Percentiles rank a stretch among this genome's conserved stretches.
Conservation (phyloP, 2,888 invertebrate species). For the Terebella lapidaria region DNA sequence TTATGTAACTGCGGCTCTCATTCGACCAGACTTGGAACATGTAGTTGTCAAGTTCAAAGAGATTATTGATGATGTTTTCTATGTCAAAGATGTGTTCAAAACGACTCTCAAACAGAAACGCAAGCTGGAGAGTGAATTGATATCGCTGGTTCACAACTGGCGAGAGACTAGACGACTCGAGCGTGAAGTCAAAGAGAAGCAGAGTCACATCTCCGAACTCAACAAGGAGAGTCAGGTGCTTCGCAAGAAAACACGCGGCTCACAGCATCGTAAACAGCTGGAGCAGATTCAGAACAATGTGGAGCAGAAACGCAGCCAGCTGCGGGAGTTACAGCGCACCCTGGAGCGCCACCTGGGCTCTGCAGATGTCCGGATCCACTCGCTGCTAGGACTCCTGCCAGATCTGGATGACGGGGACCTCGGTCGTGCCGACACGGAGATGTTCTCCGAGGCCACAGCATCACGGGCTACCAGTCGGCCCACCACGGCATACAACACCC, state of each 20-base stretch:
- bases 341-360: not conserved
- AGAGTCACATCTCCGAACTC: conserved; percentile 14
- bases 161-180: conserved; percentile 15
- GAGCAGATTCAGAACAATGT: conserved; percentile 8
- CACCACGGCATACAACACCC: not conserved
- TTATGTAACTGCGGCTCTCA: not conserved
- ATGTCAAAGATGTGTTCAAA: conserved; percentile 2
- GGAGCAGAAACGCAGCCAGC: conserved; percentile 7
- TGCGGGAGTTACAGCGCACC: conserved; percentile 3
- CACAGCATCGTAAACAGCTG: conserved; percentile 7
- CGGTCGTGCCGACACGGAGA: conserved; percentile 5
- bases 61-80: conserved; percentile 4
- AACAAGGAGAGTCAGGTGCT: conserved; percentile 14
- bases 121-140: conserved; percentile 10
- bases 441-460: not conserved
- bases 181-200: conserved; percentile 19
- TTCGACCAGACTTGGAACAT: conserved; percentile 10
- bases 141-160: conserved; percentile 10
- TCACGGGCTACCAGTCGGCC: not conserved
- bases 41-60: not conserved
- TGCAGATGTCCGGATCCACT: conserved; percentile 7
- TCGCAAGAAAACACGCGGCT: conserved; percentile 6
- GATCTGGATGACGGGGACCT: conserved; percentile 10
- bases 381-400: conserved; percentile 10
- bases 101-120: conserved; percentile 9